phyloP scores from a whole-genome alignment of 2,113 vertebrate species.

The Perognathus longimembris region DNA sequence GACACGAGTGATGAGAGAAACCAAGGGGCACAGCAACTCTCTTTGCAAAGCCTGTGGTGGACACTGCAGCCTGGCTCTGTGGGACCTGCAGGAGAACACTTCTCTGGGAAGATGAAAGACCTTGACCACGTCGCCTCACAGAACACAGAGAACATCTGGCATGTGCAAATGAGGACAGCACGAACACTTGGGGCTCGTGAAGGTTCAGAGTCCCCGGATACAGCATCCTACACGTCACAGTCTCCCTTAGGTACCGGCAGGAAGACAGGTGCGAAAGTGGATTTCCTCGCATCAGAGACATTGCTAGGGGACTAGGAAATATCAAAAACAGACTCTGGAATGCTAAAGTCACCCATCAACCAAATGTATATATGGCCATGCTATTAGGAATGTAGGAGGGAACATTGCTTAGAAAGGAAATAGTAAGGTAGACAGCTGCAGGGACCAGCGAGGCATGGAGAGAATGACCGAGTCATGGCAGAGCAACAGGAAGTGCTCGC shows the following conservation, averaged over 20 bases:
- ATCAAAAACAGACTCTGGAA: not conserved
- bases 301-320: not conserved
- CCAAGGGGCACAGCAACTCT: accelerated
- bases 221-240: accelerated
- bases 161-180: not conserved
- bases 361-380: accelerated
- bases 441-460: not conserved
- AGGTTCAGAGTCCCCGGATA: not conserved
- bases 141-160: not conserved
- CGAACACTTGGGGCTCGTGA: not conserved
- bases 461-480: not conserved
- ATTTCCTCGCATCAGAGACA: not conserved
- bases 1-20: not conserved
- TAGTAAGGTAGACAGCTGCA: not conserved
- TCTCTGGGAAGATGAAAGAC: not conserved
- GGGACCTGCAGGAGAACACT: not conserved
- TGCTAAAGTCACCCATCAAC: not conserved
- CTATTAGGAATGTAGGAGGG: accelerated
- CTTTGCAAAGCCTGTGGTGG: not conserved
- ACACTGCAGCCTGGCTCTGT: not conserved
- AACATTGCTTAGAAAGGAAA: not conserved
- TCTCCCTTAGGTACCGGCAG: no score
- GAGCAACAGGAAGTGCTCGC: accelerated
- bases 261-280: not conserved
- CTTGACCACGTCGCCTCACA: no score